Conservation (phyloP, 1,140 invertebrate species). For the Brevipalpus yothersi region DNA sequence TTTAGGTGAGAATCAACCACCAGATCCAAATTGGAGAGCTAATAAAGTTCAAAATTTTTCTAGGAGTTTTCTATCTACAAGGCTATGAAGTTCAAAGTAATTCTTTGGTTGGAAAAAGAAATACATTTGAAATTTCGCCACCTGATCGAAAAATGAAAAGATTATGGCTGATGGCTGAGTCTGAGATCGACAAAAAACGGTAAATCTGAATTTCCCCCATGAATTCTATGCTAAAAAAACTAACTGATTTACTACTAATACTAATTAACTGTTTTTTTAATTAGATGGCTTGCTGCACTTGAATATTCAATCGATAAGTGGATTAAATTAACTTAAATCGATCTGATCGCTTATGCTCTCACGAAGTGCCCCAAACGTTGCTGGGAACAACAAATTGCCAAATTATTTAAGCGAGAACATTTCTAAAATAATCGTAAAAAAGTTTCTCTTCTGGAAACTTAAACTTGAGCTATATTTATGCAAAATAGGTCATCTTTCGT, state of each 20-base stretch:
- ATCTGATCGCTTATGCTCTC: neutral
- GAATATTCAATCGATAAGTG: conserved; percentile 87
- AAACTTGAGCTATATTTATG: too few relatives aligned
- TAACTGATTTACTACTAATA: neutral
- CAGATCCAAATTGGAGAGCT: too few relatives aligned
- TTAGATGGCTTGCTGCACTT: conserved; percentile 71
- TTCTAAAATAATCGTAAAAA: too few relatives aligned
- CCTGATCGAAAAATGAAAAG: conserved; percentile 56
- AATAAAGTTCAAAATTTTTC: neutral
- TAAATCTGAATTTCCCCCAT: conserved; percentile 18
- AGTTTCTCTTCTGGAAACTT: too few relatives aligned
- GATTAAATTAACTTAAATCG: conserved; percentile 45
- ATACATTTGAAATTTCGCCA: conserved; percentile 70
- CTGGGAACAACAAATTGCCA: too few relatives aligned
- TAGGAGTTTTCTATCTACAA: conserved; percentile 71
- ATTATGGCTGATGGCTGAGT: conserved; percentile 77
- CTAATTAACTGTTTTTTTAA: conserved; percentile 19
- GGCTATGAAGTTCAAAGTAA: conserved; percentile 62
- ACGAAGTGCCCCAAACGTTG: neutral
- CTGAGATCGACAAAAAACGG: conserved; percentile 84
- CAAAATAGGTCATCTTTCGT: too few relatives aligned
- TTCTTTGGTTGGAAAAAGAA: conserved; percentile 38
- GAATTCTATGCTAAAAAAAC: neutral
- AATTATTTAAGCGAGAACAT: too few relatives aligned
- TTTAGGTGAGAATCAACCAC: conserved; percentile 34